A percentile compares a stretch with the other conserved stretches of the same genome.
Evolutionary conservation across 2,797 vertebrate genomes (phyloP).

Genomic region (Aulostomus chinensis): DNA sequence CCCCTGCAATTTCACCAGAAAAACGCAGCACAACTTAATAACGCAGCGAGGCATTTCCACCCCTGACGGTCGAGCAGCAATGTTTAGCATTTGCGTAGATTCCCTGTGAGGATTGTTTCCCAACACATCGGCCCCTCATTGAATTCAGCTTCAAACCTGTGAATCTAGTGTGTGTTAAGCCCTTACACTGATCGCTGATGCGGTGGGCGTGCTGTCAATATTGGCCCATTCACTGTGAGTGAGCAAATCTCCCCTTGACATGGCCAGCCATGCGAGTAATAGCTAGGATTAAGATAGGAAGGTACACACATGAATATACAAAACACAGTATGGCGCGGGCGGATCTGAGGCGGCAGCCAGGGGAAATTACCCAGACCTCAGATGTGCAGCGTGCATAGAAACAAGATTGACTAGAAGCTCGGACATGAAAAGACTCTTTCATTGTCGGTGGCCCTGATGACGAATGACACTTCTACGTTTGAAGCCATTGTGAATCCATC

Average conservation of each 20-base stretch:
- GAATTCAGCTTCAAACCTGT: conserved; percentile 46
- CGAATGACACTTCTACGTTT: conserved; percentile 28
- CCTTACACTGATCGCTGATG: conserved; percentile 72
- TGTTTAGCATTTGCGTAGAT: conserved; percentile 63
- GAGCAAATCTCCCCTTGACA: conserved; percentile 79
- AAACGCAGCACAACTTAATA: too few species aligned
- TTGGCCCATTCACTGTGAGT: conserved; percentile 76
- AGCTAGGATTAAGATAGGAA: conserved; percentile 80
- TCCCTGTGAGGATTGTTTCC: conserved; percentile 60
- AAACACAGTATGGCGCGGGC: conserved; percentile 40
- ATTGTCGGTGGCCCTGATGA: conserved; percentile 42
- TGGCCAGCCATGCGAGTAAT: conserved; percentile 79
- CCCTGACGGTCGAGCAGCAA: conserved; percentile 35
- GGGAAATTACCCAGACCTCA: conserved; percentile 57
- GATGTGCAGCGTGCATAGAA: conserved; percentile 39
- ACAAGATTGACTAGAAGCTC: conserved; percentile 51
- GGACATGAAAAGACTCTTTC: conserved; percentile 62
- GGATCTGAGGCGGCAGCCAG: conserved; percentile 47
- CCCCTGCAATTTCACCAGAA: too few species aligned
- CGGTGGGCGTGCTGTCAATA: conserved; percentile 77
- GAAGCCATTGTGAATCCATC: conserved; percentile 35
- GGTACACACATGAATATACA: conserved; percentile 81
- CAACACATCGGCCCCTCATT: conserved; percentile 44
- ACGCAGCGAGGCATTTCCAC: too few species aligned
- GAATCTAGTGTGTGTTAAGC: conserved; percentile 56